These are phyloP conservation scores for Taurulus bubalis DNA, from an alignment of 2,113 vertebrate genomes.

Conservation along the genomic window DNA sequence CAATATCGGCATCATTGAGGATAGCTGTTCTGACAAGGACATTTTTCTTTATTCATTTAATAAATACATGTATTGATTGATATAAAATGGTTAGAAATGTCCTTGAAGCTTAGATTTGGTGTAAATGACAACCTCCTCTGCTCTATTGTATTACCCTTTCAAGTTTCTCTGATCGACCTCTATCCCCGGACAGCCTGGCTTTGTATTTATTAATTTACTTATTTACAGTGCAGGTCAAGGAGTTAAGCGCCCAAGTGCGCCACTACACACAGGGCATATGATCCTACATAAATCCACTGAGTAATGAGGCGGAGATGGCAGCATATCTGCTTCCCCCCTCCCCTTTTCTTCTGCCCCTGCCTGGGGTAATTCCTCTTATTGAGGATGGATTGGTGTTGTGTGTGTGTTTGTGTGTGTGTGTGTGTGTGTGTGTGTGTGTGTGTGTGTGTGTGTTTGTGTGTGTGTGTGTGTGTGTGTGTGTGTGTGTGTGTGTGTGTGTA, in stretches of 20 bases:
- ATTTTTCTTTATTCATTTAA: not conserved
- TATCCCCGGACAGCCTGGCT: slow-evolving; percentile 42
- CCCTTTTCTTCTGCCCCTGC: slow-evolving; percentile 53
- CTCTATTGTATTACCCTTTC: slow-evolving; percentile 20
- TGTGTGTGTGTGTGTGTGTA: slow-evolving; percentile 47
- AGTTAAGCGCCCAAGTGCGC: slow-evolving; percentile 78
- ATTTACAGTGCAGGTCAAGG: slow-evolving; percentile 81
- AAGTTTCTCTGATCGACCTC: slow-evolving; percentile 43
- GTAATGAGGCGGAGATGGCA: slow-evolving; percentile 79
- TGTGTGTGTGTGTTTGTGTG: no score
- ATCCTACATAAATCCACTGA: slow-evolving; percentile 82
- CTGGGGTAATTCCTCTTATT: slow-evolving; percentile 81
- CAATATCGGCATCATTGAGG: slow-evolving; percentile 9
- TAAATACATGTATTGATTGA: not conserved
- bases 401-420: slow-evolving; percentile 45
- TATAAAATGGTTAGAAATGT: slow-evolving; percentile 16
- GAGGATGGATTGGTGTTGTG: slow-evolving; percentile 70
- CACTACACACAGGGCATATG: slow-evolving; percentile 68
- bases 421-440: slow-evolving; percentile 31
- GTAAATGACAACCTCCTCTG: slow-evolving; percentile 7
- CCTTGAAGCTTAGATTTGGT: not conserved
- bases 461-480: slow-evolving; percentile 36
- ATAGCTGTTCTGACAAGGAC: not conserved
- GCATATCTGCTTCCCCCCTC: slow-evolving; percentile 68
- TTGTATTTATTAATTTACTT: slow-evolving; percentile 80